Evolutionary conservation across 2,888 invertebrate species (phyloP), one percentile per base, ranked within the genome.

Genomic region (Seira musarum): DNA sequence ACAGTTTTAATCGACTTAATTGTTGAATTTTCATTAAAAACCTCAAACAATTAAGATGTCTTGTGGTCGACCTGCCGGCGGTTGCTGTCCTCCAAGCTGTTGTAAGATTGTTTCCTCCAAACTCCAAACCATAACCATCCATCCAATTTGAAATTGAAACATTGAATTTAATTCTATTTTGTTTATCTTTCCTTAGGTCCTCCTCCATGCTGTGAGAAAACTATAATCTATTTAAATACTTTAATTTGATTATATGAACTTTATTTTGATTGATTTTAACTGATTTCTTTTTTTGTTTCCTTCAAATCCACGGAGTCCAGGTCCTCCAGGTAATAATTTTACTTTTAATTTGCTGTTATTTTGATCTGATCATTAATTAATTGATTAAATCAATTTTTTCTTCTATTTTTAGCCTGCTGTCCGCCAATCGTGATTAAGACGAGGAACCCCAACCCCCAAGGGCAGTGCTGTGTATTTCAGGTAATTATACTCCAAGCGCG

Each of bases 381-480:
- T n/a, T n/a, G n/a, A n/a, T n/a, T n/a, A n/a, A n/a, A n/a, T n/a
- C n/a, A n/a, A n/a, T n/a, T n/a, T n/a, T n/a, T n/a, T n/a, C n/a
- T n/a, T n/a, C n/a, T n/a, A n/a, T n/a, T n/a, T 21, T 73, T 73
- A 57, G 79, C 79, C 1, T 79, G 85, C 70, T 85, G 85, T 63
- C 85, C 85, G 15, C 86, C 86, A 21, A 84, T 86, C 19, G 79
- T 86, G 21, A 86, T 86, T 71, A 85, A 85, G 74, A 86, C 86
- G 17, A 74, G 82, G 69, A 80, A 82, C 35, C 85, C 80, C 24
- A 81, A 82, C 21, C 85, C 83, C 68, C 85, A 85, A 76, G 86
- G 86, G 25, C 86, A 86, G 70, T 86, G 86, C 83, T 86, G 86
- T 60, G 85, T 86, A 13, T 86, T 86, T 79, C 86, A 86, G n/a